Base-by-base conservation (phyloP, 2,888 invertebrate genomes). In the Yponomeuta cagnagella region DNA sequence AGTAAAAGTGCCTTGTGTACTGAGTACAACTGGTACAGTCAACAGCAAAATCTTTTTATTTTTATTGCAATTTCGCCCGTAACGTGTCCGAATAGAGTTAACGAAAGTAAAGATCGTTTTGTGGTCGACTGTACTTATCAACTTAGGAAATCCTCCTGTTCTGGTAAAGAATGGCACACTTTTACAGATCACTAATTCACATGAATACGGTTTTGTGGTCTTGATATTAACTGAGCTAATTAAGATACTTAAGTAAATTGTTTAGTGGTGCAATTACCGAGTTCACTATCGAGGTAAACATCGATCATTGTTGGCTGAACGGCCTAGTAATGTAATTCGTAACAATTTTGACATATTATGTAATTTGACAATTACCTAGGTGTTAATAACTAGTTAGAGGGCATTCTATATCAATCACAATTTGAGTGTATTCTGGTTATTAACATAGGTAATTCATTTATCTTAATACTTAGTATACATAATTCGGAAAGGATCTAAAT, bases 1-100 rank as follows among this genome's bases (percentile, higher is more conserved):
- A 43, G 67, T 37, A 67, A 68, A 68, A 48, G 15, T 65, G 65
- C 65, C 30, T 65, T 65, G 65, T 65, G 30, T 43, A 43, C 68
- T 68, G 23, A 10, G 15, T 58, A 58, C 52, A 58, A 58, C 52
- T 12, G 15, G 52, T 58, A 15, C 66, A 43, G 43, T 43, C 43
- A 6, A 63, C 15, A 63, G 15, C 15, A 23, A 23, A 23, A 23
- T 33, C 2, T 33, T 33, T 33, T 33, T 4, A 33, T 33, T 4
- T 63, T 63, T 15, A 63, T 15, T 63, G 63, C 63, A 63, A 63
- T 5, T 4, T 43, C 43, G 9, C 43, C 9, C 43, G 6, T 43
- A 43, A 5, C 43, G 8, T 43, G 9, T 43, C 8, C 43, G 8
- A 43, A 43, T 8, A 43, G 5, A 37, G 43, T 43, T 43, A 3